Evolutionary conservation across 1,140 invertebrate species (phyloP), one percentile per base, ranked within the genome.

Genomic region (Rhopalosiphum maidis): DNA sequence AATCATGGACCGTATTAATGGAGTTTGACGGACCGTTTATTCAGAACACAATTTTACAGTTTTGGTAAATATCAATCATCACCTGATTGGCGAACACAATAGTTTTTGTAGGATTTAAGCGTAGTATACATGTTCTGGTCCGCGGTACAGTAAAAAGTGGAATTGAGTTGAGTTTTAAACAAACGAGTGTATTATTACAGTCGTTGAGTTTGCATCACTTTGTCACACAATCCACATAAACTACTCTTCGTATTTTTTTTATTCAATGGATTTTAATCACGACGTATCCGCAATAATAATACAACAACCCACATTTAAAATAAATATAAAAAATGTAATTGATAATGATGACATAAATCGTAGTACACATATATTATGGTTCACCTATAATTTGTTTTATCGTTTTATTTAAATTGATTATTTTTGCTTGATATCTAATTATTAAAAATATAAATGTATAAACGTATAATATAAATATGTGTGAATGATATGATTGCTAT

Each of bases 11-110:
- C 87, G 87, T 25, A 54, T 89, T 89, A 89, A 89, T 51, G 22
- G n/a, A 89, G 48, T 37, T 54, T n/a, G 87, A 37, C 9, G 35
- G 87, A 89, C 48, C 48, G 87, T 89, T 89, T 89, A 89, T 89
- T 89, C 35, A 30, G 21, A 54, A 89, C 35, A 9, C 35, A 89
- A 54, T 89, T 89, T 89, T 54, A 88, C 23, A 23, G 48, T 89
- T 54, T 54, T 22, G 35, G 9, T 23, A 35, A 54, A 54, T 48
- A 89, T 89, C 87, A 89, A 89, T 89, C 87, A 89, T 54, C 21
- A 51, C 54, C 9, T 22, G n/a, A 35, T 51, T 18, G 43, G 15
- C 6, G 5, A 48, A 89, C n/a, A 54, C 23, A 89, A 54, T 89
- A 89, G 87, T 89, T 89, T 54, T 54, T 35, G 48, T 18, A 23